Conservation (phyloP, 2,113 vertebrate species). For the Mus pahari region DNA sequence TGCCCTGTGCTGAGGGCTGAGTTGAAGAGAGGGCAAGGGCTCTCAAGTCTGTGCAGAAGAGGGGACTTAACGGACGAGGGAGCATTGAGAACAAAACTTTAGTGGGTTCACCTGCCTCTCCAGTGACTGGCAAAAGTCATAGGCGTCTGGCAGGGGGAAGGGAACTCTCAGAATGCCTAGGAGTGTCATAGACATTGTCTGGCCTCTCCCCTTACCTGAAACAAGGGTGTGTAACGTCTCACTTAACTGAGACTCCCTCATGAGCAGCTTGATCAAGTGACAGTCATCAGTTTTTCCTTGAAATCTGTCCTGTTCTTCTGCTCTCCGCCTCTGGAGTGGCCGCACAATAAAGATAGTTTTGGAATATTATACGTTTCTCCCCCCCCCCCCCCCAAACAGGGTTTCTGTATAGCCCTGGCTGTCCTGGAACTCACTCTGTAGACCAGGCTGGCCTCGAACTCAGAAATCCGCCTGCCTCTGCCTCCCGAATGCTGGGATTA, state of each 20-base stretch:
- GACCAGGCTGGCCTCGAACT: too few species aligned
- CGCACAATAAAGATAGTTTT: neutral
- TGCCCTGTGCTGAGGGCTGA: constrained; percentile 31
- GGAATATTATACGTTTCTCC: neutral
- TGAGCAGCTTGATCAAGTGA: constrained; percentile 2
- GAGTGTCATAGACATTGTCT: neutral
- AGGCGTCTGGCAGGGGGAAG: neutral
- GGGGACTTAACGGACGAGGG: neutral
- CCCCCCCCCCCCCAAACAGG: too few species aligned
- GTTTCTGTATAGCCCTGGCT: too few species aligned
- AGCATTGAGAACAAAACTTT: neutral
- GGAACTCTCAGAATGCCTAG: neutral
- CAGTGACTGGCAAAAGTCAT: neutral
- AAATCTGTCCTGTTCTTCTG: neutral
- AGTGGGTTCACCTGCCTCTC: neutral
- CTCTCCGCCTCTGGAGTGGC: neutral
- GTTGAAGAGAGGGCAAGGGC: neutral
- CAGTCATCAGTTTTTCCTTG: neutral
- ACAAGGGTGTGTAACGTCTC: neutral
- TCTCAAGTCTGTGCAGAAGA: neutral
- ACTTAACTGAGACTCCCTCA: neutral
- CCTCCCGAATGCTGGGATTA: too few species aligned
- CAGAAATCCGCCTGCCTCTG: too few species aligned
- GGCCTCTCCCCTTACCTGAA: neutral
- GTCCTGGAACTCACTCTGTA: too few species aligned